These are phyloP conservation scores for Drosophila auraria DNA, from an alignment of 1,140 invertebrate species.

Conservation along the genomic window DNA sequence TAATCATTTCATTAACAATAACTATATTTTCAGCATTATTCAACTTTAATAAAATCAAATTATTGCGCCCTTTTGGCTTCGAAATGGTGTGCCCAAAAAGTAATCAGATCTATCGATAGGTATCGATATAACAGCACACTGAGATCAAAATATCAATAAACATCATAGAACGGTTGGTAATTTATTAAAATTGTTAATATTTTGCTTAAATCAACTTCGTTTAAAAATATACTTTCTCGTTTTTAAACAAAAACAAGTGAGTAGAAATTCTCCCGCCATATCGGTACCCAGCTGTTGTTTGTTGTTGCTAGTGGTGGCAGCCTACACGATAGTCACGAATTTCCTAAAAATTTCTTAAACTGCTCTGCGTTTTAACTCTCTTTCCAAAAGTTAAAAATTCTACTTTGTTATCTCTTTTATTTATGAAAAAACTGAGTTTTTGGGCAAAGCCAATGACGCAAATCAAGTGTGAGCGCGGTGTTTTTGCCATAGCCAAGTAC, in stretches of 20 bases:
- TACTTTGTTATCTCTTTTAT: too few relatives aligned
- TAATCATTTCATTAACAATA: too few relatives aligned
- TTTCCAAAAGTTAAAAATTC: neutral
- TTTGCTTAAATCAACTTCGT: neutral
- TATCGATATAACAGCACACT: neutral
- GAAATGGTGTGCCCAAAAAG: neutral
- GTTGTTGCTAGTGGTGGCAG: slow-evolving; percentile 7
- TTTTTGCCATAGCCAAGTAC: neutral
- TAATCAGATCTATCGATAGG: neutral
- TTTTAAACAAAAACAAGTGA: too few relatives aligned
- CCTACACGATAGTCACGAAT: neutral
- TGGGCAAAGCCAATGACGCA: neutral
- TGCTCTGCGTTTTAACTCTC: neutral
- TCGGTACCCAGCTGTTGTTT: neutral
- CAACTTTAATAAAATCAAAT: neutral
- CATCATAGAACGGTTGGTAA: neutral
- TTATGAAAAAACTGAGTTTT: neutral
- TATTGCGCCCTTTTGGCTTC: neutral
- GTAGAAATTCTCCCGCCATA: neutral
- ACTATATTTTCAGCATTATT: neutral
- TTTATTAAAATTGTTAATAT: neutral
- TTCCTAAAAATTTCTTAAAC: neutral
- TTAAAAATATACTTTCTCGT: neutral
- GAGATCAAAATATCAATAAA: neutral
- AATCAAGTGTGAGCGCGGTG: neutral